phyloP scores from a whole-genome alignment of 2,888 invertebrate species.

The Pachycephus smyrnensis region DNA sequence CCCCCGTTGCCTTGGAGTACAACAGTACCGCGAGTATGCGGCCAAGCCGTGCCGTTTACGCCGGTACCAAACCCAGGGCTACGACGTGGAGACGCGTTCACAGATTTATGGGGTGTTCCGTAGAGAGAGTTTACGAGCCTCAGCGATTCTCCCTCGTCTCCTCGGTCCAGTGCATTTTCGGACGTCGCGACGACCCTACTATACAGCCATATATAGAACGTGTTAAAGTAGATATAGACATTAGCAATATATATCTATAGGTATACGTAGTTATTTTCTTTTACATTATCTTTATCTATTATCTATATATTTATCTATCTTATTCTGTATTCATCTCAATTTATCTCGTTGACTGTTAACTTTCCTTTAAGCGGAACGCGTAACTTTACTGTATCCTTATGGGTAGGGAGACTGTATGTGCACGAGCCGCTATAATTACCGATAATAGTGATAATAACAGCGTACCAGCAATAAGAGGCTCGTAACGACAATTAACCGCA shows the following conservation, averaged over 20 bases:
- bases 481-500: constrained; percentile 39
- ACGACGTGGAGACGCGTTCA: constrained; percentile 34
- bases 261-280: not conserved
- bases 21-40: constrained; percentile 21
- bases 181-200: not conserved
- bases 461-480: constrained; percentile 31
- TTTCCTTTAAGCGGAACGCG: not conserved
- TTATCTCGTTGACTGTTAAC: not conserved
- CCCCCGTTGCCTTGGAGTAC: constrained; percentile 36
- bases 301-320: not conserved
- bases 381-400: not conserved
- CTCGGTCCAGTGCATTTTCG: not conserved
- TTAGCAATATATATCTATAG: not conserved
- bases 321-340: not conserved
- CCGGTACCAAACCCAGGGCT: not conserved
- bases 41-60: constrained; percentile 29
- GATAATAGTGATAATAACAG: constrained; percentile 51
- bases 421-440: constrained; percentile 42
- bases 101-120: constrained; percentile 60
- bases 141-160: constrained; percentile 33
- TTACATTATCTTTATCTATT: not conserved
- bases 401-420: constrained; percentile 13
- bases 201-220: not conserved
- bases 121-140: constrained; percentile 46
- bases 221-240: not conserved